Evolutionary conservation across 2,888 invertebrate species (phyloP), one percentile per base, ranked within the genome.

Genomic region (Thereva unica): DNA sequence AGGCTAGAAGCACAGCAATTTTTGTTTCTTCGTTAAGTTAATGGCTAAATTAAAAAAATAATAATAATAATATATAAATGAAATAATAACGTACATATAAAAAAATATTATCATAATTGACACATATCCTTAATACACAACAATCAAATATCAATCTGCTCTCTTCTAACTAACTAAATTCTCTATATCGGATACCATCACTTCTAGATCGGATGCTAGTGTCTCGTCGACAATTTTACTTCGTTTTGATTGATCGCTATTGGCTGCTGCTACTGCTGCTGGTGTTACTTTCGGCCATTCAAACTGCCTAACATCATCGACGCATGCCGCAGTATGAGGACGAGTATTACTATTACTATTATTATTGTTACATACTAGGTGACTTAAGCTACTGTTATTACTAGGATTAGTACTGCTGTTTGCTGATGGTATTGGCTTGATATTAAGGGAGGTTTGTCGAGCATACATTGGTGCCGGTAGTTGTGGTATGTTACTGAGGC

Each of bases 141-240:
- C 10, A 65, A 64, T 35, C 41, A 9, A 9, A 9, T 53, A 64
- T 45, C 8, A 12, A 66, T 42, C 9, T 37, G 56, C 38, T 49
- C 23, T 54, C 61, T 65, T 66, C 76, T 80, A 80, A 78, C 80
- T 80, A 64, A 80, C 78, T 76, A 81, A 71, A 72, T 80, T 80
- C 73, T 80, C 80, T 67, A 80, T 74, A 71, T 81, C 81, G 34
- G 79, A 80, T 50, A 80, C 76, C 74, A 78, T 78, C 42, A 80
- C 78, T 74, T 81, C 81, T 63, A 80, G 72, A 71, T 81, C 79
- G 55, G 81, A 79, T 53, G 78, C 77, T 68, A 70, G 47, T 3
- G 66, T 53, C 10, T 69, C 68, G 41, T 72, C 68, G n/a, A 55
- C 64, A 8, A 35, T 35, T 8, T 42, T 47, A 42, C 38, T 61